Base-by-base conservation (phyloP, 2,888 invertebrate species). In the Ctena decussata region DNA sequence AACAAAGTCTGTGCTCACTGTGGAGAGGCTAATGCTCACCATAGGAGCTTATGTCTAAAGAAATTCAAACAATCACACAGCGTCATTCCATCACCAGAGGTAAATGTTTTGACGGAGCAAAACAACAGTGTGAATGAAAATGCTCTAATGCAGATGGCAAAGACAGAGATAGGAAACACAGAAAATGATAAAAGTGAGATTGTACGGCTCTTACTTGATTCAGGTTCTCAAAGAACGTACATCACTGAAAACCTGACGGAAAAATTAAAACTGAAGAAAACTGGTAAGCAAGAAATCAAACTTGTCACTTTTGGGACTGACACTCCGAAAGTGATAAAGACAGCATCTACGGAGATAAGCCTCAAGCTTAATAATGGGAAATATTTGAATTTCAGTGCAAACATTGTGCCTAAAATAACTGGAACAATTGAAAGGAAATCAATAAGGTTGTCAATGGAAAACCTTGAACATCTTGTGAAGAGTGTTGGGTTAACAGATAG, bases 1-100 rank as follows among this genome's bases (percentile, higher is more conserved):
- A 75, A 72, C 18, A 82, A 76, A 72, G 18, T 30, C 18, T 85
- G 85, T 82, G 79, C 80, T 24, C 71, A 82, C 44, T 82, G 77
- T 41, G 77, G 72, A 3, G n/a, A 77, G 57, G 24, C 0, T 3
- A 79, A 79, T 75, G 30, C 32, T 24, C 83, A 83, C 32, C 83
- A 83, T 21, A 35, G 83, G 69, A 83, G 78, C 44, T 53, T 83
- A 0, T 83, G 83, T 60, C 60, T 65, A 30, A 77, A 71, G 46
- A 82, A 44, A 44, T 74, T 74, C 44, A 74, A 30, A 49, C 39
- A 49, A n/a, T 24, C 44, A 53, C 12, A 24, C 11, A 32, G 74
- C 37, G 74, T 49, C 37, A 6, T 21, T 49, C 24, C 41, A 39
- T 44, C 49, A 15, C 18, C 11, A n/a, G 78, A 71, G 65, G 30